Conservation (phyloP, 2,888 invertebrate genomes). For the Erebia ligea region DNA sequence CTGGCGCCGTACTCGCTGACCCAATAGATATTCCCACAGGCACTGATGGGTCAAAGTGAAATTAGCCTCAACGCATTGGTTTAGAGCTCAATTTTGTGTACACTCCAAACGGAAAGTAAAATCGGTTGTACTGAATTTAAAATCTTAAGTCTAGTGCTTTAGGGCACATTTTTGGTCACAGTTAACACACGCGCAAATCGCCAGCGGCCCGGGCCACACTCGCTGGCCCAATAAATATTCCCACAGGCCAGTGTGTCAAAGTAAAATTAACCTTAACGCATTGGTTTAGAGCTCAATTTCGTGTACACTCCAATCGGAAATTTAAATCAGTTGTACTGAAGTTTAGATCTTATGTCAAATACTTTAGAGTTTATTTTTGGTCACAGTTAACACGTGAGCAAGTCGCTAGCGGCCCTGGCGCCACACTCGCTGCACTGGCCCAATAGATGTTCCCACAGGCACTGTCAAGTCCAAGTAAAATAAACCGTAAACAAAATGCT, state of each 20-base stretch:
- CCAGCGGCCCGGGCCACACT: slow-evolving; percentile 60
- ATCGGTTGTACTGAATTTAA: too few relatives aligned
- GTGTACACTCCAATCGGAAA: too few relatives aligned
- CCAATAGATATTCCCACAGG: slow-evolving; percentile 79
- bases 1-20: slow-evolving; percentile 73
- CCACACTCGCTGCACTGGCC: slow-evolving; percentile 79
- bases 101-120: too few relatives aligned
- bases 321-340: too few relatives aligned
- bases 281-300: too few relatives aligned
- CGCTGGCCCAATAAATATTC: slow-evolving; percentile 75
- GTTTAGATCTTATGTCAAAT: too few relatives aligned
- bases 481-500: too few relatives aligned
- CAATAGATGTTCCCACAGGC: slow-evolving; percentile 79
- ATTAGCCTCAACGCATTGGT: too few relatives aligned
- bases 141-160: too few relatives aligned
- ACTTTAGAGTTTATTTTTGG: too few relatives aligned
- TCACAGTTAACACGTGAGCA: slow-evolving; percentile 57
- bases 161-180: background rate
- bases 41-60: slow-evolving; percentile 75
- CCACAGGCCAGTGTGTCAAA: slow-evolving; percentile 83
- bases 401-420: slow-evolving; percentile 58
- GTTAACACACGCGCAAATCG: slow-evolving; percentile 58
- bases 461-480: slow-evolving; percentile 83
- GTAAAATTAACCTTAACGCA: too few relatives aligned
- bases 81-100: too few relatives aligned